These are phyloP conservation scores for Mobula birostris DNA, from an alignment of 2,113 vertebrate genomes.

Conservation along the genomic window DNA sequence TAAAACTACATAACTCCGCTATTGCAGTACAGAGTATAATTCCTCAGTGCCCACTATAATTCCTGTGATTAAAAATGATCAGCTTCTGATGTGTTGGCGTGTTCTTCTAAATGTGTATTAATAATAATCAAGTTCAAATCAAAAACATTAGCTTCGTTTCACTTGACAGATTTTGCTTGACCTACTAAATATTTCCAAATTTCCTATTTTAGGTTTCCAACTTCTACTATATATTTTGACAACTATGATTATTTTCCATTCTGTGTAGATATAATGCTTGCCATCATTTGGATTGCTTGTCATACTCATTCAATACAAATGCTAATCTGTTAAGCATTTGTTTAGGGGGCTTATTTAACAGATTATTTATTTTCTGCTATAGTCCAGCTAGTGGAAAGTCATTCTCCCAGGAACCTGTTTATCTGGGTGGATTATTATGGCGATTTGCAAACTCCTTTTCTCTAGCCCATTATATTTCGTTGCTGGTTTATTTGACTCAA, in stretches of 20 bases:
- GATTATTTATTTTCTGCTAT: slow-evolving; percentile 17
- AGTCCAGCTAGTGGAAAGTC: background rate
- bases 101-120: background rate
- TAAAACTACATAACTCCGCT: background rate
- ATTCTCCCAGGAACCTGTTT: background rate
- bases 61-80: background rate
- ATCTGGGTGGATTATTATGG: background rate
- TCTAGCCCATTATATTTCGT: background rate
- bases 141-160: background rate
- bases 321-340: background rate
- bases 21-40: background rate
- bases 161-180: background rate
- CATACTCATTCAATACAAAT: background rate
- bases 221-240: background rate
- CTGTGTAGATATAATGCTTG: background rate
- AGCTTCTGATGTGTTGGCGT: background rate
- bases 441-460: background rate
- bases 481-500: background rate
- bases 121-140: background rate
- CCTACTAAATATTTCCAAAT: background rate
- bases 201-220: background rate
- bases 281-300: background rate
- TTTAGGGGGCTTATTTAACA: background rate
- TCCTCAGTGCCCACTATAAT: background rate
- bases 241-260: background rate